These are phyloP conservation scores for Mormyrus hasselquistii DNA, from an alignment of 2,797 vertebrate species.

Conservation along the genomic window DNA sequence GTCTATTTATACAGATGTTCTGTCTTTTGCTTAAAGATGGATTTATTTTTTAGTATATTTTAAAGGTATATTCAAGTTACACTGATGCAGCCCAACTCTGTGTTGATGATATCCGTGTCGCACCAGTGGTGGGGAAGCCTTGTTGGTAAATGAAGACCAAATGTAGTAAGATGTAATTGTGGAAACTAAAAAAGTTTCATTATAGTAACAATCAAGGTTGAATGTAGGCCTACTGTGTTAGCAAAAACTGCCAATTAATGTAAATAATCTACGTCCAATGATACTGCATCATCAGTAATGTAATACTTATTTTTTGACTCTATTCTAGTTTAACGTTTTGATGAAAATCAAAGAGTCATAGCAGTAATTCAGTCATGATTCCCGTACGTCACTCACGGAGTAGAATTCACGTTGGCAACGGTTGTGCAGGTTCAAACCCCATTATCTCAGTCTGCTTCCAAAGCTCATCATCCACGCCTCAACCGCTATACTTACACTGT, in stretches of 20 bases:
- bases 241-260: background rate
- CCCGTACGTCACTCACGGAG: background rate
- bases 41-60: background rate
- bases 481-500: background rate
- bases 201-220: background rate
- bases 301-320: background rate
- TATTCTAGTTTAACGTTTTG: background rate
- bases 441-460: background rate
- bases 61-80: background rate
- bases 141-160: background rate
- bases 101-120: background rate
- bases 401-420: background rate
- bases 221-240: background rate
- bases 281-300: background rate
- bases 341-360: background rate
- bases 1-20: background rate
- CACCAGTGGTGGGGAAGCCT: background rate
- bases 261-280: background rate
- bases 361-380: background rate
- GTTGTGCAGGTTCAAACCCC: background rate
- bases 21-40: background rate
- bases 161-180: background rate
- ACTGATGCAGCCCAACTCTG: background rate
- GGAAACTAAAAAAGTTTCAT: background rate
- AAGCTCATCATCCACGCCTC: background rate